These are phyloP conservation scores for Corapipo altera DNA, from an alignment of 2,113 vertebrate genomes.

Conservation along the genomic window DNA sequence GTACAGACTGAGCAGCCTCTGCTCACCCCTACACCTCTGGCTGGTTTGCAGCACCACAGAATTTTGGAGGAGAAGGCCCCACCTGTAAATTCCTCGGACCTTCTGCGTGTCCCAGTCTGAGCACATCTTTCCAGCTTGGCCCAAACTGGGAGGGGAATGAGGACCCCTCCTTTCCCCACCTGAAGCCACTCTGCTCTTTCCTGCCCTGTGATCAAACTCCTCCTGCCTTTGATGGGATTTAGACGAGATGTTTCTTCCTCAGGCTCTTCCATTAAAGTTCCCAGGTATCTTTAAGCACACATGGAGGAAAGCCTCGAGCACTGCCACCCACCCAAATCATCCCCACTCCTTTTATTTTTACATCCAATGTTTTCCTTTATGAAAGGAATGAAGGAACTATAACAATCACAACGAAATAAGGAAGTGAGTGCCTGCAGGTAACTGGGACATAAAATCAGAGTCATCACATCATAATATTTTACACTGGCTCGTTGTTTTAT, in stretches of 20 bases:
- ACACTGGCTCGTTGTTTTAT: not conserved
- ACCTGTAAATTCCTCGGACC: not conserved
- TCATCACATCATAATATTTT: conserved; percentile 50
- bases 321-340: conserved; percentile 15
- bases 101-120: not conserved
- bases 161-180: not conserved
- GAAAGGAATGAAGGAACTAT: conserved; percentile 31
- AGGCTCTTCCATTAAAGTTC: not conserved
- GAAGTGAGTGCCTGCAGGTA: conserved; percentile 40
- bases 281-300: not conserved
- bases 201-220: not conserved
- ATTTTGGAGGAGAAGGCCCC: not conserved
- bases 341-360: conserved; percentile 34
- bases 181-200: not conserved
- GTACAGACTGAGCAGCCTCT: too few relatives aligned
- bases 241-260: not conserved
- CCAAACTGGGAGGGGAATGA: accelerated
- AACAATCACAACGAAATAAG: conserved; percentile 41
- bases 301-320: conserved; percentile 2
- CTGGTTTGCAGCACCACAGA: not conserved
- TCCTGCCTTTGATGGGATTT: not conserved
- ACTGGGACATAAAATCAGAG: conserved; percentile 35
- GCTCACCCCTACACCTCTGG: not conserved
- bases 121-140: not conserved
- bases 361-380: conserved; percentile 42